Base-by-base conservation (phyloP, 37 sponge, comb jelly and placozoan species). In the Mnemiopsis leidyi region DNA sequence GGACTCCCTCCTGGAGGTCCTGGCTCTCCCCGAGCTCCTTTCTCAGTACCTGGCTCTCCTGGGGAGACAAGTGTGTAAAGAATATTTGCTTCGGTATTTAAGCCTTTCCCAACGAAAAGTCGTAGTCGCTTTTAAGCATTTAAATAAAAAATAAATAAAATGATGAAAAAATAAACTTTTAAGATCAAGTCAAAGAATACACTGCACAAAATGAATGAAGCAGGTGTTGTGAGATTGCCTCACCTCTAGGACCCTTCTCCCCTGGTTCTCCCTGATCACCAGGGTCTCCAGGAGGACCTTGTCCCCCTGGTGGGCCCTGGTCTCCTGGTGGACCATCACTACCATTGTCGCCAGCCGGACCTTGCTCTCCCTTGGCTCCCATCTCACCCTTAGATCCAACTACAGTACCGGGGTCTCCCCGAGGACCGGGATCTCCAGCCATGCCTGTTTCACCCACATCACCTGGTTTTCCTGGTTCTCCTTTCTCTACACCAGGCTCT, bases 371-470 rank as follows among this genome's bases (percentile, higher is more conserved):
- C 1, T 68, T 69, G 24, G 23, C 69, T 69, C 93, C 93, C 0
- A 1, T 34, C 28, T 69, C 93, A 92, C 71, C 93, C 35, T 69
- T 61, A 23, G 68, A 25, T 39, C 67, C 68, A 69, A 40, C 90
- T 2, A 23, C 48, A 38, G 26, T 25, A 0, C 90, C 90, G 29
- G 90, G 90, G 2, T 85, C 90, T 28, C 90, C 90, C 24, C 1
- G 5, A 5, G 7, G 30, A 71, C 82, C 75, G 75, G 75, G 75
- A 18, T 71, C 25, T 23, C 75, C 75, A 23, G 5, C 21, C 25
- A 26, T 24, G 20, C 68, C 76, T 79, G 23, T 9, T 23, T 23
- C 37, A 33, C 82, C 82, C 3, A 7, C 29, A 30, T 2, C 36
- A 23, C 82, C 82, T 13, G 23, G 36, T 0, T 13, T 23, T 18